Evolutionary conservation across 2,797 vertebrate species (phyloP), one percentile per base, ranked within the genome.

Genomic region (Fistularia tabacaria): DNA sequence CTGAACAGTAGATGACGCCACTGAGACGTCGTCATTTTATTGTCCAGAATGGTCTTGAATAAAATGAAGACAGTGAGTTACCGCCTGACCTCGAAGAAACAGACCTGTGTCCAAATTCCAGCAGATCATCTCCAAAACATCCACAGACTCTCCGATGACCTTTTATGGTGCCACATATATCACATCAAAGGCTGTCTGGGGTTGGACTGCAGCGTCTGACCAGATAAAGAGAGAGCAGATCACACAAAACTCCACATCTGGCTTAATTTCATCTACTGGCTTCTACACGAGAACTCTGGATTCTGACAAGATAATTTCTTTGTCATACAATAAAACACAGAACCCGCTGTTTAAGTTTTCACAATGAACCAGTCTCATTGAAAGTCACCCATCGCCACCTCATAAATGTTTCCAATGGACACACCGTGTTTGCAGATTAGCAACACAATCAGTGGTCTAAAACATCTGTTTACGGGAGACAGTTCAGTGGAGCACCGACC

Each of bases 161-260:
- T 25, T 25, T 25, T 25, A 25, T 9, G 38, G 61, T 42, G 37
- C 46, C 53, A 64, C 12, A 45, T 73, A 62, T 48, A 64, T 64
- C 62, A 75, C 66, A 71, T 73, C 51, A 74, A 73, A 71, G 71
- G 12, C 4, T 0, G 46, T 4, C 61, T 64, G 40, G 45, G 49
- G 50, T 25, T 53, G 52, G 40, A 65, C 51, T 51, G 59, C 0
- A 0, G 49, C 46, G 54, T 51, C 46, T 49, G 46, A 67, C 65
- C 36, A 73, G 73, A 77, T 74, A 77, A 71, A 46, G 46, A 14
- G 15, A 38, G 45, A 59, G 37, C 44, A 60, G 14, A 46, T 1
- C 57, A 58, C 36, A 41, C 56, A 45, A 11, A 45, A 4, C 7
- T 25, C 25, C 25, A 25, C 25, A 25, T 25, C 25, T 25, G 25